Conservation (phyloP, 2,797 vertebrate species). For the Spea hammondii region DNA sequence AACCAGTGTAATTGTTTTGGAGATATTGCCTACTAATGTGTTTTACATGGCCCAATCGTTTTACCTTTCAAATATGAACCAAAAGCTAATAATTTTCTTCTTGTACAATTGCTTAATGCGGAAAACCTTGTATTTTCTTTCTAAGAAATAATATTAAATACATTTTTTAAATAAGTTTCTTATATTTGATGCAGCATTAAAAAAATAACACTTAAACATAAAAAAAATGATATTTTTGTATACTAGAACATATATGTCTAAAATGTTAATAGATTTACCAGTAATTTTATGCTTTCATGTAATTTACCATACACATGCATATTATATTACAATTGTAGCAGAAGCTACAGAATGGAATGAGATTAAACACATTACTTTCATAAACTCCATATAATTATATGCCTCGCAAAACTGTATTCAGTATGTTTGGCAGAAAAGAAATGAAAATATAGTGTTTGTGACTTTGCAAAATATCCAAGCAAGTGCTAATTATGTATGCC, state of each 20-base stretch:
- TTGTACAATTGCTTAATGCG: too few relatives aligned
- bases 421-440: slow-evolving; percentile 45
- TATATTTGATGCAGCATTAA: background rate
- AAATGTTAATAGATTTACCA: slow-evolving; percentile 16
- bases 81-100: too few relatives aligned
- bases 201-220: background rate
- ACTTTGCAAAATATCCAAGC: slow-evolving; percentile 53
- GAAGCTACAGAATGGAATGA: slow-evolving; percentile 18
- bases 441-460: slow-evolving; percentile 49
- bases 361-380: slow-evolving; percentile 40
- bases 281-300: slow-evolving; percentile 39
- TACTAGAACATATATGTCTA: background rate
- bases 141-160: too few relatives aligned
- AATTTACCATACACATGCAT: slow-evolving; percentile 21
- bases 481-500: slow-evolving; percentile 45
- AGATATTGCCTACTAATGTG: too few relatives aligned
- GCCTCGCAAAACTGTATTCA: slow-evolving; percentile 54
- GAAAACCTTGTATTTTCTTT: too few relatives aligned
- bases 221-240: background rate
- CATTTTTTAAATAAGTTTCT: too few relatives aligned
- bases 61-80: too few relatives aligned
- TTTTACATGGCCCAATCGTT: too few relatives aligned
- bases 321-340: slow-evolving; percentile 40
- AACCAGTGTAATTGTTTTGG: too few relatives aligned
- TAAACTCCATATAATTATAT: slow-evolving; percentile 46